Conservation (phyloP, 2,797 vertebrate genomes). For the Taenioides sp. region DNA sequence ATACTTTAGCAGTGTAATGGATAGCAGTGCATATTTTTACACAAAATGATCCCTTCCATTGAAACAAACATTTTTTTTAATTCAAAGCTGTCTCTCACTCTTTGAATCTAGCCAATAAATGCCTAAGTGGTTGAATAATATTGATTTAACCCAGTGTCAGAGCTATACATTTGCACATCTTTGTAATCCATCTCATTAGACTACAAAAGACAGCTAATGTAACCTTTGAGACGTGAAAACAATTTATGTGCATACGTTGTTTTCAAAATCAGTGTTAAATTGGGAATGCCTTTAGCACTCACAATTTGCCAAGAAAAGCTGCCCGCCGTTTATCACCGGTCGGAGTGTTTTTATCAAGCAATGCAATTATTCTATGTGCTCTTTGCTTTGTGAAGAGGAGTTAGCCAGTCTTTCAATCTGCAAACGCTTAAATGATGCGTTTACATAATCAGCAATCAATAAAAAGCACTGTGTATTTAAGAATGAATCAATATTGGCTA, state of each 20-base stretch:
- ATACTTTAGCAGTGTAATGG: too few relatives aligned
- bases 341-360: not conserved
- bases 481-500: conserved; percentile 30
- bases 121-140: not conserved
- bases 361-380: not conserved
- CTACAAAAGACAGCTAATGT: not conserved
- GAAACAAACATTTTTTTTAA: not conserved
- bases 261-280: not conserved
- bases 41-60: too few relatives aligned
- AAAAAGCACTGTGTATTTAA: conserved; percentile 22
- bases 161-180: not conserved
- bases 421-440: conserved; percentile 23
- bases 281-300: conserved; percentile 10
- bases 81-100: not conserved
- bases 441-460: conserved; percentile 40
- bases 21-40: too few relatives aligned
- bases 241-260: not conserved
- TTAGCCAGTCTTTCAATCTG: conserved; percentile 22
- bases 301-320: not conserved
- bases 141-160: not conserved
- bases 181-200: not conserved
- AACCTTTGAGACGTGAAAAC: not conserved
- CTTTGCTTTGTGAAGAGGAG: conserved; percentile 8
- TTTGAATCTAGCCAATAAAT: not conserved
- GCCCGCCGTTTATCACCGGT: not conserved